These are phyloP conservation scores for Vulpes lagopus DNA, from an alignment of 2,113 vertebrate genomes.

Conservation along the genomic window DNA sequence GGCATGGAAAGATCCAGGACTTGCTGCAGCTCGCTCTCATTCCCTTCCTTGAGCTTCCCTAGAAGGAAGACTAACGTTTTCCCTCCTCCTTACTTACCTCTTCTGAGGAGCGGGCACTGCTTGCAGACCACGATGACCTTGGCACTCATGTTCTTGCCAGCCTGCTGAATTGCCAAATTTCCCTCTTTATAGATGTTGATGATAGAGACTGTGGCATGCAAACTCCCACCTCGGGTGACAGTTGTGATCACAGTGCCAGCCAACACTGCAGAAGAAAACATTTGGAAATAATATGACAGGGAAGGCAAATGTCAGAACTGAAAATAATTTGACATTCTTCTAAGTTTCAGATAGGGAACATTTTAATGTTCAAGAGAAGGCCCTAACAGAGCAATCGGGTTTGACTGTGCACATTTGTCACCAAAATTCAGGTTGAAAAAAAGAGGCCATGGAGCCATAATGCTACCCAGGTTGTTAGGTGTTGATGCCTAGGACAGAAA, in stretches of 20 bases:
- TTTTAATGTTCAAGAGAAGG: slow-evolving; percentile 26
- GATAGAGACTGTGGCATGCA: slow-evolving; percentile 95
- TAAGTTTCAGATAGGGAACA: background rate
- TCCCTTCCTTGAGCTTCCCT: background rate
- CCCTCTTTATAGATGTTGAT: slow-evolving; percentile 98
- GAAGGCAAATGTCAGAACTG: background rate
- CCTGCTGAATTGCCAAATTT: slow-evolving; percentile 95
- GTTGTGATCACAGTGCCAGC: slow-evolving; percentile 95
- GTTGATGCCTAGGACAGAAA: background rate
- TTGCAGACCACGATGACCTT: slow-evolving; percentile 95
- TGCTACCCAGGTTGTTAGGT: too few species aligned
- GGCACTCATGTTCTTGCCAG: slow-evolving; percentile 97
- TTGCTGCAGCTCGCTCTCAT: background rate
- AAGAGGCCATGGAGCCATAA: background rate
- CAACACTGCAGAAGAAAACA: slow-evolving; percentile 89
- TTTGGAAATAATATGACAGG: background rate
- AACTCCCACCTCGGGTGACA: slow-evolving; percentile 89
- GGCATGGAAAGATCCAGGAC: background rate
- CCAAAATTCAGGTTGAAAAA: background rate
- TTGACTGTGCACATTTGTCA: background rate
- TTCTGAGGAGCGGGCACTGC: slow-evolving; percentile 95
- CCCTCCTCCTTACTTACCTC: slow-evolving; percentile 90
- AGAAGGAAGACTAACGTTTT: background rate
- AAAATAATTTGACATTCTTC: background rate
- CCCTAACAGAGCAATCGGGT: background rate